Conservation (phyloP, 2,888 invertebrate genomes). For the Phyto melanocephala region DNA sequence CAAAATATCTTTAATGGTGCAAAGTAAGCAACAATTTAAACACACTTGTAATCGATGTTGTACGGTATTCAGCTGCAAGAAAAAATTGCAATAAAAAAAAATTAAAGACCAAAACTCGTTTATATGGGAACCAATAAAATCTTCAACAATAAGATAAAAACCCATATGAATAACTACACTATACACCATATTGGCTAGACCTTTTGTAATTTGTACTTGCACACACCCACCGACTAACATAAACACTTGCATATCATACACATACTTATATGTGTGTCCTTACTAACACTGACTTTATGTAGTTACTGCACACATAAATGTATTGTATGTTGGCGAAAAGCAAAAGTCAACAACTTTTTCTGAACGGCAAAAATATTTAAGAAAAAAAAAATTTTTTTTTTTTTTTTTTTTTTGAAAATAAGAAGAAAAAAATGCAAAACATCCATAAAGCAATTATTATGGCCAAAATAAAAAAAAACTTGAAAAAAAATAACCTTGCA, state of each 20-base stretch:
- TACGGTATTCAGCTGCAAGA: background rate
- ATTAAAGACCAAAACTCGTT: background rate
- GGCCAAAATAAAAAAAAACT: slow-evolving; percentile 8
- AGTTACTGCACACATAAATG: too few relatives aligned
- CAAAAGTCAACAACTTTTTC: slow-evolving; percentile 57
- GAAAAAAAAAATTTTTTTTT: background rate
- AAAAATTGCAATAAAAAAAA: background rate
- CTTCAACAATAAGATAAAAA: slow-evolving; percentile 43
- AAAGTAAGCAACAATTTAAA: too few relatives aligned
- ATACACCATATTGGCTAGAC: slow-evolving; percentile 45
- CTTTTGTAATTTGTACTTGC: slow-evolving; percentile 27
- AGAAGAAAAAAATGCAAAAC: slow-evolving; percentile 28
- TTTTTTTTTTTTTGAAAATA: too few relatives aligned
- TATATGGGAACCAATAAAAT: slow-evolving; percentile 43
- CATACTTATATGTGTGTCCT: too few relatives aligned
- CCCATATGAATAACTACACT: slow-evolving; percentile 52
- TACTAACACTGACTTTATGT: too few relatives aligned
- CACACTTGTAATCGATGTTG: too few relatives aligned
- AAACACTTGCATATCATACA: background rate
- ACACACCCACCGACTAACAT: background rate
- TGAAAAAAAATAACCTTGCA: background rate
- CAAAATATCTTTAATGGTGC: too few relatives aligned
- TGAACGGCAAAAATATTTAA: background rate
- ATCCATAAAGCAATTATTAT: slow-evolving; percentile 62
- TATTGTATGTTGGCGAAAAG: slow-evolving; percentile 39